Percentiles rank a stretch among this genome's conserved stretches.
phyloP scores from a whole-genome alignment of 2,888 invertebrate species.

The Eilema caniola region DNA sequence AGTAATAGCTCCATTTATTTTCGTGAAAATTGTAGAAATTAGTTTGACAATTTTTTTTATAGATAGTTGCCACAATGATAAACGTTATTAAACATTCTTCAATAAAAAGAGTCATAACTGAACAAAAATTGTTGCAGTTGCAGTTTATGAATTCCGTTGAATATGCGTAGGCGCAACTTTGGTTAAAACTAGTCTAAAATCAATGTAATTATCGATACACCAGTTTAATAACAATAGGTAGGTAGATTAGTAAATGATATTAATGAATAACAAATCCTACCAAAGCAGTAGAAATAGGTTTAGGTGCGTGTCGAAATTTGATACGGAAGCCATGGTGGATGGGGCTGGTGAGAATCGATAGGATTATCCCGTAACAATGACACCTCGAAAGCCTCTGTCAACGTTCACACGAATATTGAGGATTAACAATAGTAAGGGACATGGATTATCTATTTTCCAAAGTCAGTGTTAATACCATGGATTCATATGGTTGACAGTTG shows the following conservation, averaged over 20 bases:
- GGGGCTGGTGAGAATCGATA: slow-evolving; percentile 55
- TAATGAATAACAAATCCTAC: slow-evolving; percentile 8
- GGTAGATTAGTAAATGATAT: not conserved
- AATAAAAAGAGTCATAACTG: no score
- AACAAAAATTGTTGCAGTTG: not conserved
- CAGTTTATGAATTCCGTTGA: not conserved
- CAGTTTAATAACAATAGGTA: not conserved
- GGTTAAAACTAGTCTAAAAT: not conserved
- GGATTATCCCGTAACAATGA: slow-evolving; percentile 60
- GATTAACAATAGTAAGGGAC: slow-evolving; percentile 34
- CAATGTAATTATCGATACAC: not conserved
- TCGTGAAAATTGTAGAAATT: no score
- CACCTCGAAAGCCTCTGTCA: slow-evolving; percentile 52
- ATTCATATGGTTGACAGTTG: no score
- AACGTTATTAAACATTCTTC: no score
- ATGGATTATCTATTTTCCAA: slow-evolving; percentile 9
- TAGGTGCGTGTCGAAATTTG: slow-evolving; percentile 47
- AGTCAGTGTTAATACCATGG: not conserved
- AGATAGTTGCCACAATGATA: no score
- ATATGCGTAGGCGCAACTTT: not conserved
- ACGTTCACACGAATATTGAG: slow-evolving; percentile 51
- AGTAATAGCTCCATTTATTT: no score
- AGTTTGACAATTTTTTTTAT: no score
- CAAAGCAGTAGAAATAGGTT: slow-evolving; percentile 26
- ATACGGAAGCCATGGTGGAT: slow-evolving; percentile 57